Evolutionary conservation across 1,140 invertebrate species (phyloP), one percentile per base, ranked within the genome.

Genomic region (Orussus abietinus): DNA sequence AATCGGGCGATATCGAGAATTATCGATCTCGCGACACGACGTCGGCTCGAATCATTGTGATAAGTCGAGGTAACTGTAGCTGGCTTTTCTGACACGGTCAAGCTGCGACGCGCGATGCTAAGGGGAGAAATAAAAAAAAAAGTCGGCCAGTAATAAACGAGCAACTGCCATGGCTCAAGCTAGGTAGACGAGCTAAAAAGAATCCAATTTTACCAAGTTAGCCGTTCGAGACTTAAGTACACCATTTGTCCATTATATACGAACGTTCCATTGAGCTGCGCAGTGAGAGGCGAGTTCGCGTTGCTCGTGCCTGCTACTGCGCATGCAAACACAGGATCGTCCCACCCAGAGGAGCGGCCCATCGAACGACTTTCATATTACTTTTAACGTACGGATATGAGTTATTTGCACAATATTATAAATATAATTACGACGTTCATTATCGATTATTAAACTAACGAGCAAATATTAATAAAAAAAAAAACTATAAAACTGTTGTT

Each of bases 351-450:
- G n/a, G n/a, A n/a, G n/a, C n/a, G n/a, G n/a, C n/a, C n/a, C n/a
- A n/a, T n/a, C n/a, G n/a, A n/a, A n/a, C n/a, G n/a, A n/a, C n/a
- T n/a, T n/a, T n/a, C n/a, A n/a, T n/a, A n/a, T n/a, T n/a, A n/a
- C n/a, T n/a, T n/a, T n/a, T n/a, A n/a, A n/a, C n/a, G n/a, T n/a
- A n/a, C n/a, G n/a, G n/a, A n/a, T n/a, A 67, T 61, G 55, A 55
- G 58, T 66, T 64, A 67, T 67, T 64, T 64, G 63, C 60, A 65
- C 64, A 66, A 66, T 65, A 68, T 65, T 66, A 62, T 60, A 59
- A 62, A 65, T 32, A 36, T 57, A 57, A 61, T 60, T 56, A 65
- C 47, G 57, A 59, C 52, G 52, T 64, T 67, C 57, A 58, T 47
- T 59, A 65, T n/a, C 53, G 53, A 57, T 65, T 62, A 59, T 51